Conservation (phyloP, 2,113 vertebrate species). For the Accipiter cooperii region DNA sequence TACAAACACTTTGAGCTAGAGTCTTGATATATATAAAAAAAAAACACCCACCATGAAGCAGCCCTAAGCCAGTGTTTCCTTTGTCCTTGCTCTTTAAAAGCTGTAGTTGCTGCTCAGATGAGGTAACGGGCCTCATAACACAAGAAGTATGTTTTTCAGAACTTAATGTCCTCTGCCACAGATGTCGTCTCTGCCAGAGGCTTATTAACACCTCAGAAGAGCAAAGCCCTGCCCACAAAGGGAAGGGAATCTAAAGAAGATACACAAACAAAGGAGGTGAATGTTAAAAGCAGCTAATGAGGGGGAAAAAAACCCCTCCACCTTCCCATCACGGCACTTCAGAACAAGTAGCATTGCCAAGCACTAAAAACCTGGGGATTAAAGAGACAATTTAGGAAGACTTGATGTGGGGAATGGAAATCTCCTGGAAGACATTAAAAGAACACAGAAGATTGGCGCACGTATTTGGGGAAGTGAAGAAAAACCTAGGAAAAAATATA, state of each 20-base stretch:
- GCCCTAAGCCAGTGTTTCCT: conserved; percentile 52
- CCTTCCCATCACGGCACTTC: conserved; percentile 59
- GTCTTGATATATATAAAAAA: background rate
- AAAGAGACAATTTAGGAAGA: conserved; percentile 64
- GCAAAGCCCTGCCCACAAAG: conserved; percentile 67
- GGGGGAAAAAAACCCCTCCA: conserved; percentile 33
- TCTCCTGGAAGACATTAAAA: conserved; percentile 50
- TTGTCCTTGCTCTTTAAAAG: conserved; percentile 66
- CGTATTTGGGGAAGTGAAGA: background rate
- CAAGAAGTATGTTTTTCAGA: conserved; percentile 64
- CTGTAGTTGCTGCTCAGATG: conserved; percentile 47
- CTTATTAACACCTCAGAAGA: conserved; percentile 69
- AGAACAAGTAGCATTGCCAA: conserved; percentile 61
- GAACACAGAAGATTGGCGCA: background rate
- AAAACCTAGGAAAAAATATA: background rate
- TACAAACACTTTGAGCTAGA: conserved; percentile 33
- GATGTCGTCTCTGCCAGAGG: conserved; percentile 67
- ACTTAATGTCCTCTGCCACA: conserved; percentile 68
- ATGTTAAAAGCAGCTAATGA: conserved; percentile 70
- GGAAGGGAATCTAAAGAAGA: conserved; percentile 64
- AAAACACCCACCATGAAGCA: conserved; percentile 10
- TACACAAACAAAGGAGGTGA: conserved; percentile 71
- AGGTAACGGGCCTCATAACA: conserved; percentile 54
- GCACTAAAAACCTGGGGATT: conserved; percentile 58
- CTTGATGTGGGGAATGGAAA: conserved; percentile 55